Evolutionary conservation across 2,797 vertebrate genomes (phyloP), one percentile per base, ranked within the genome.

Genomic region (Channallabes apus): DNA sequence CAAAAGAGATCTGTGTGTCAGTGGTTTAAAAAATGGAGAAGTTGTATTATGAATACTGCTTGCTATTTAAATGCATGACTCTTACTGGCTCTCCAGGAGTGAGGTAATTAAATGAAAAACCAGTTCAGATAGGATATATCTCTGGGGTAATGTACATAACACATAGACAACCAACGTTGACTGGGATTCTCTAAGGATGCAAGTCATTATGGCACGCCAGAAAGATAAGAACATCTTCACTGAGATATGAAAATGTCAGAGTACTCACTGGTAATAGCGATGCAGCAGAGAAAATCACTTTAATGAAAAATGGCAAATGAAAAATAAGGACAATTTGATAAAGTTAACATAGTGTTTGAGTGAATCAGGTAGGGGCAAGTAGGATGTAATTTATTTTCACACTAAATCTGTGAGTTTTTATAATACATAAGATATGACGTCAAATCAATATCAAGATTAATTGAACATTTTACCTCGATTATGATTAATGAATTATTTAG

Each of bases 141-240:
- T 93, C 88, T 11, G 46, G 90, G 91, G 92, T 93, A 91, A 94
- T 93, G 89, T 89, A 91, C 89, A 91, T 92, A 89, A 90, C 90
- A 91, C 93, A 93, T 90, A 90, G 90, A 92, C 89, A 90, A 86
- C 54, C 82, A 85, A 87, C 89, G 91, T 91, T 92, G 92, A 93
- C 85, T 77, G 24, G 80, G 82, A 87, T 62, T 90, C 89, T 90
- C 89, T 18, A 51, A 83, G 89, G 87, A 86, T 87, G 77, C 86
- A 88, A 90, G 84, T 88, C 89, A 88, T 90, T 90, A 88, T 82
- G 69, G 79, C 78, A 82, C 75, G 84, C 82, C 71, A 3, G 69
- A 72, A 85, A 79, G 82, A 82, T 69, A 82, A 80, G 84, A 84
- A 72, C 83, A 86, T 87, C 86, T 87, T 87, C 86, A 86, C 51